Evolutionary conservation across 2,113 vertebrate species (phyloP).

Genomic region (Bubalus kerabau): DNA sequence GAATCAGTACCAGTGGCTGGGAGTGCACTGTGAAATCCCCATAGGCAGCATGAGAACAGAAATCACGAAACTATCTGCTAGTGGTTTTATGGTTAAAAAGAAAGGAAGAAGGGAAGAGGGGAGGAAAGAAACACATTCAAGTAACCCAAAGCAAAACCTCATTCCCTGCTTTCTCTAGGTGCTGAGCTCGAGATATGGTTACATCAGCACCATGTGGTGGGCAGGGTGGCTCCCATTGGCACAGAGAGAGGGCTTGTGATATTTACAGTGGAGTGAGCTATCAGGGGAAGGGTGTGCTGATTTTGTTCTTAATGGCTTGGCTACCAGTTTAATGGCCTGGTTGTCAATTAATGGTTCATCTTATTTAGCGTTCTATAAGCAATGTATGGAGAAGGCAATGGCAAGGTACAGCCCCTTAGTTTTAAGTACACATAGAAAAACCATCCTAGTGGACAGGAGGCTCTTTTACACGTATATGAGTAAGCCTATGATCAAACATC

Average conservation of each 20-base stretch:
- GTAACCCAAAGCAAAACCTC: constrained; percentile 44
- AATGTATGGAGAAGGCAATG: neutral
- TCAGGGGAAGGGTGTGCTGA: neutral
- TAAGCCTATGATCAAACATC: neutral
- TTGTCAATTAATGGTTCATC: constrained; percentile 13
- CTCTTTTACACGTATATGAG: neutral
- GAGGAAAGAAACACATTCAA: neutral
- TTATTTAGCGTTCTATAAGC: neutral
- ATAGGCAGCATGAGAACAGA: constrained; percentile 21
- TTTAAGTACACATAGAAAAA: constrained; percentile 20
- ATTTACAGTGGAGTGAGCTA: constrained; percentile 34
- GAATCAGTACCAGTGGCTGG: constrained; percentile 35
- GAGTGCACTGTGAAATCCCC: constrained; percentile 24
- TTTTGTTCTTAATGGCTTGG: constrained; percentile 12
- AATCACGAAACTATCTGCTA: constrained; percentile 34
- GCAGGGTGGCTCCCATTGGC: constrained; percentile 1
- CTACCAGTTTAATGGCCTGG: constrained; percentile 11
- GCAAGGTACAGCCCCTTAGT: neutral
- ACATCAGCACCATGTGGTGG: constrained; percentile 13
- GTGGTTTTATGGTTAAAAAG: constrained; percentile 11
- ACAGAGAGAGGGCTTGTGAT: constrained; percentile 5
- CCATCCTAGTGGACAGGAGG: neutral
- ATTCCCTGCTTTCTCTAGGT: constrained; percentile 25
- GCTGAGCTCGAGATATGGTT: constrained; percentile 18
- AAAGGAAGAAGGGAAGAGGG: neutral